Evolutionary conservation across 2,113 vertebrate species (phyloP), one percentile per base, ranked within the genome.

Genomic region (Calonectris borealis): DNA sequence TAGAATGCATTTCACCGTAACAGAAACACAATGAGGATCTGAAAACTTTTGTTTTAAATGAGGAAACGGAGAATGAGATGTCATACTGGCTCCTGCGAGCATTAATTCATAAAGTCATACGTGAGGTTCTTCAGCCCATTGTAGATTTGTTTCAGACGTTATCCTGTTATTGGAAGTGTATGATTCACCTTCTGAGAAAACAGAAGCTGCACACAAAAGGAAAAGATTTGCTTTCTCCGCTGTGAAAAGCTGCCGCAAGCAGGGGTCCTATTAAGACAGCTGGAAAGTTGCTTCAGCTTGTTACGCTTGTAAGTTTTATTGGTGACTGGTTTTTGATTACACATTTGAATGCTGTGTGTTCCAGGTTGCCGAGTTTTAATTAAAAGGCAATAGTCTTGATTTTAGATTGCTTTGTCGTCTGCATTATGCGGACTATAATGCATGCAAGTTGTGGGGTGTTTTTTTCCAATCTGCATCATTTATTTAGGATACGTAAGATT

Each of bases 201-300:
- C 97, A 98, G 98, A 98, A 98, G 98, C 98, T 97, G 96, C 97
- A 98, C 98, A 99, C 98, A 98, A 98, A 98, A 98, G 97, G 96
- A 64, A 91, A 97, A 98, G 98, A 98, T 97, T 97, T 98, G 97
- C 98, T 98, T 97, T 97, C 97, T 98, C 96, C 8, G 40, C 96
- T 84, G 49, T 98, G 98, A 98, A 98, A 98, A 96, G 97, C 97
- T 96, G 97, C 97, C 71, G 97, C 98, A 98, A 98, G 97, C 98
- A 97, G 99, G 98, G 98, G 98, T 98, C 98, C 98, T 98, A 98
- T 99, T 98, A 98, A 98, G 98, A 98, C 98, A 98, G 98, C 98
- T 98, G 98, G 98, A 97, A 98, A 98, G 98, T 98, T 98, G 97
- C 98, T 98, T 98, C 97, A 61, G 96, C 93, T 98, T 98, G 98